These are phyloP conservation scores for Chlorodrepanis virens DNA, from an alignment of 2,113 vertebrate species.

Conservation along the genomic window DNA sequence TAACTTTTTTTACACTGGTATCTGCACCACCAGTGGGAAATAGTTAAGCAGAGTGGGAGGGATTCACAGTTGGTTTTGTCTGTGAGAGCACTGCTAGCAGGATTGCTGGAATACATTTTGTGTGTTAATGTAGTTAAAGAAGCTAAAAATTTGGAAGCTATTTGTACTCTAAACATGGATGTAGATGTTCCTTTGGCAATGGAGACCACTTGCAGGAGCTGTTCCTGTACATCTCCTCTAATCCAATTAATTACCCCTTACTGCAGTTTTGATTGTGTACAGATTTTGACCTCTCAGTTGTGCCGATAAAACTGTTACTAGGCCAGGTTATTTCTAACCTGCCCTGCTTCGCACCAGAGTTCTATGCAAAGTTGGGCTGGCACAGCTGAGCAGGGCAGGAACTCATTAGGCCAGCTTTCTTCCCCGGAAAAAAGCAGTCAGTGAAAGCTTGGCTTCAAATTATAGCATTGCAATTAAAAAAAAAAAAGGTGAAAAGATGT, in stretches of 20 bases:
- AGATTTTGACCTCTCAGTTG: background rate
- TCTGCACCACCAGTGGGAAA: background rate
- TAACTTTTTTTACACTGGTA: background rate
- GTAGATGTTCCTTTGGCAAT: background rate
- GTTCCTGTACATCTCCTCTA: background rate
- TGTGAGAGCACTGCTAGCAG: background rate
- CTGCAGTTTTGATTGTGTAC: background rate
- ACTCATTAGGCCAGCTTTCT: background rate
- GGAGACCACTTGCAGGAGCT: background rate
- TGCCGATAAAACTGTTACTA: background rate
- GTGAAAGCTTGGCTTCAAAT: background rate
- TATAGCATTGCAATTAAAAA: background rate
- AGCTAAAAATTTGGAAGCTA: background rate
- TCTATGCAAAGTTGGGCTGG: background rate
- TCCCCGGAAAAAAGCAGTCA: background rate
- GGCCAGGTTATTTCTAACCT: conserved; percentile 21
- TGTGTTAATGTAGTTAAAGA: background rate
- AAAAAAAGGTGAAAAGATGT: background rate
- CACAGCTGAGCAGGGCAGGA: background rate
- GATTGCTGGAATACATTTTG: background rate
- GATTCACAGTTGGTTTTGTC: background rate
- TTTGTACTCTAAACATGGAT: background rate
- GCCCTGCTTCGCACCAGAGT: background rate
- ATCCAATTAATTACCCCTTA: background rate
- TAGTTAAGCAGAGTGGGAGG: background rate